Evolutionary conservation across 2,797 vertebrate species (phyloP).

Genomic region (Dromococcyx pavoninus): DNA sequence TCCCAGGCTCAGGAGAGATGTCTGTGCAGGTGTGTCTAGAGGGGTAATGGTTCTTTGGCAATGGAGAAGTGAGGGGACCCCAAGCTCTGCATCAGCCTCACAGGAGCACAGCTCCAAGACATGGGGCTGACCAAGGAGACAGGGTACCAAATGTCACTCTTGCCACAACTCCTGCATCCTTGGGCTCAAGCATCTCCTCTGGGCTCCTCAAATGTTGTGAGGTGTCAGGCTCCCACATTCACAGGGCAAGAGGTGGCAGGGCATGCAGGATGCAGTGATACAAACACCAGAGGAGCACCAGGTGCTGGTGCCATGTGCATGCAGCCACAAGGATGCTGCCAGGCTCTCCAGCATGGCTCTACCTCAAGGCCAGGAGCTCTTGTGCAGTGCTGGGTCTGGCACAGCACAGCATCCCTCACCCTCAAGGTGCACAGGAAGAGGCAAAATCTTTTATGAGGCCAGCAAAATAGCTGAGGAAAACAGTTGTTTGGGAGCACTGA

Average conservation of each 20-base stretch:
- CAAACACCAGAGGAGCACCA: background rate
- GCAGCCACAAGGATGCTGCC: background rate
- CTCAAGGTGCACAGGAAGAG: background rate
- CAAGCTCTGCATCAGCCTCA: background rate
- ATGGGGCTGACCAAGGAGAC: background rate
- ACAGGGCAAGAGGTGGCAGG: background rate
- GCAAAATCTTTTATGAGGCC: background rate
- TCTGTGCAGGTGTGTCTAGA: rapidly evolving
- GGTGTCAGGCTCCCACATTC: rapidly evolving
- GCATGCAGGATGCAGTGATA: background rate
- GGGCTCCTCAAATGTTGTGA: background rate
- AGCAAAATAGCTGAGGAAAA: background rate
- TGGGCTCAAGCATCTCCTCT: background rate
- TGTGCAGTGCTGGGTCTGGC: rapidly evolving
- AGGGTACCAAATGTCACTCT: rapidly evolving
- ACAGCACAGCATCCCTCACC: background rate
- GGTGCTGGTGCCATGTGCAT: background rate
- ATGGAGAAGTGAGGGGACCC: background rate
- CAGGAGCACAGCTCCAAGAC: background rate
- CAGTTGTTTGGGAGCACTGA: background rate
- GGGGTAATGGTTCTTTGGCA: background rate
- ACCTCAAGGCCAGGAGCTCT: rapidly evolving
- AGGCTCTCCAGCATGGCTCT: rapidly evolving
- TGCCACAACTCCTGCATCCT: background rate
- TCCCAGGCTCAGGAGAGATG: background rate